Base-by-base conservation (phyloP, 2,113 vertebrate genomes). In the Otolemur garnettii region DNA sequence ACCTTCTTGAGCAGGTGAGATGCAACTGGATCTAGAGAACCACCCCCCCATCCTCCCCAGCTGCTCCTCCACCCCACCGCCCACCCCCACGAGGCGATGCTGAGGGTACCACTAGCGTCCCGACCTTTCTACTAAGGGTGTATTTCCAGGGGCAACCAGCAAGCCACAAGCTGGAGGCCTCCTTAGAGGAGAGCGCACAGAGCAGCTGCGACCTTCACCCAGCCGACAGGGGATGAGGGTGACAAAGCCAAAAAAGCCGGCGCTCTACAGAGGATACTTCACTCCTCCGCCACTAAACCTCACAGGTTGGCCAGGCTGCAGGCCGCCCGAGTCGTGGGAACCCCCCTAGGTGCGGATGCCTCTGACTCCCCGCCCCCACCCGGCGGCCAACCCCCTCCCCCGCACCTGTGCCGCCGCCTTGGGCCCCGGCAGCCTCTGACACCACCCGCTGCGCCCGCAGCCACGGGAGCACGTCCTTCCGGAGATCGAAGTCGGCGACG, bases 401-500 rank as follows among this genome's bases (percentile, higher is more conserved):
- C 13, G 85, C 96, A 92, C 95, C 96, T 96, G 91, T 35, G 57
- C 95, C 55, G 42, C 42, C 69, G 72, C 86, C 79, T 28, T 2
- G 4, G 4, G 42, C 55, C 18, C 35, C 79, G 0, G 71, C 1
- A 35, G 66, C 89, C 5, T 38, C 87, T 4, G 26, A 69, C 75
- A 13, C 83, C 30, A 55, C 66, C 59, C 38, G 18, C 88, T 14
- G 93, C 33, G 89, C 94, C 53, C 86, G 87, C 81, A 99, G 97
- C 98, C 98, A 98, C 5, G 98, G 98, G 4, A 83, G 90, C 97
- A 98, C 98, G 62, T 99, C 98, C 88, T 85, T 81, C 33, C 33
- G 86, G 64, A 98, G 98, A 13, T 98, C 98, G 92, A 99, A 99
- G 24, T 91, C 91, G 59, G 97, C 57, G 4, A 78, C 78, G 81